Base-by-base conservation (phyloP, 2,888 invertebrate genomes). In the Heliconius ethilla region DNA sequence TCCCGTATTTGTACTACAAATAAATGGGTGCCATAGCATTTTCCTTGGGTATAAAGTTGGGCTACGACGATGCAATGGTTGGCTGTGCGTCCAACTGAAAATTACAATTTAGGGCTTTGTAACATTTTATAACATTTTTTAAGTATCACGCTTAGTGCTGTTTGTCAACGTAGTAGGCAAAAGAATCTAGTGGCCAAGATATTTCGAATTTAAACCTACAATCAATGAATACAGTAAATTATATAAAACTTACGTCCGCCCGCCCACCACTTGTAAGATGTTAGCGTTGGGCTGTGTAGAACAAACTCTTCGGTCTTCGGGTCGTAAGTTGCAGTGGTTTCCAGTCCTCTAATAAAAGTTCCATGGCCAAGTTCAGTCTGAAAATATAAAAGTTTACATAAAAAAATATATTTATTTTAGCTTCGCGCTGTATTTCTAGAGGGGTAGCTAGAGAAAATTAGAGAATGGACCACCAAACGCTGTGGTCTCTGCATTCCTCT, bases 241-340 rank as follows among this genome's bases (percentile, higher is more conserved):
- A 45, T 18, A 15, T 18, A 33, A 37, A 59, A 51, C 97, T 96
- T 94, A 98, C 98, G 95, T 86, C 98, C 97, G 65, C 99, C 99
- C 40, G 98, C 98, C 99, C 99, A 99, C 98, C 98, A 99, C 92
- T 99, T 99, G 87, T 97, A 97, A 0, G 99, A 96, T 0, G 98
- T 97, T 45, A 98, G 89, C 0, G 97, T 97, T 0, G 99, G 99
- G 79, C 97, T 97, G 86, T 99, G 96, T 29, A 99, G 89, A 25
- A 99, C 92, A 90, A 99, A 99, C 91, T 99, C 97, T 88, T 98
- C 95, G 0, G 96, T 97, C 4, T 92, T 89, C 1, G 96, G 95
- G 89, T 99, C 99, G 86, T 98, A 99, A 0, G 97, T 98, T 5
- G 99, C 98, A 0, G 97, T 98, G 0, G 99, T 99, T 94, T 99